Conservation (phyloP, 2,797 vertebrate species). For the Amazona finschi region DNA sequence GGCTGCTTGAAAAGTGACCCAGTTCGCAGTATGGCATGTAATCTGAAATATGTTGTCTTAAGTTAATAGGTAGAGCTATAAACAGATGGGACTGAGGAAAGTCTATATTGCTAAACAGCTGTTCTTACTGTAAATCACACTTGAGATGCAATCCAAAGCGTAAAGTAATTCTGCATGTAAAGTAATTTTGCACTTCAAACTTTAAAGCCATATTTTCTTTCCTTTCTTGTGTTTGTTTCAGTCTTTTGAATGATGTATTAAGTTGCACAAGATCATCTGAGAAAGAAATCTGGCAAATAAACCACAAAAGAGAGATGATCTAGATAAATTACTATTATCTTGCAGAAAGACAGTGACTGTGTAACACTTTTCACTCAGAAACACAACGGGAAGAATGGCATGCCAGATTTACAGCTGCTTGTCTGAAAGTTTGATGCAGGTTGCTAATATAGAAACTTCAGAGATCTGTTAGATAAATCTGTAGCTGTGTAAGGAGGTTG, state of each 20-base stretch:
- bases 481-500: background rate
- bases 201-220: constrained; percentile 10
- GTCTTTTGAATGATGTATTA: background rate
- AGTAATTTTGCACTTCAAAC: background rate
- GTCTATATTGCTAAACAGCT: background rate
- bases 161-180: background rate
- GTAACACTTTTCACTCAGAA: background rate
- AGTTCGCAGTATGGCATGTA: background rate
- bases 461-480: background rate
- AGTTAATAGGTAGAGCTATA: background rate
- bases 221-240: background rate
- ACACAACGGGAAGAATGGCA: background rate
- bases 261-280: background rate
- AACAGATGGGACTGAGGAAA: background rate
- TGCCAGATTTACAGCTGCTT: background rate
- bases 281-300: background rate
- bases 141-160: background rate
- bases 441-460: background rate
- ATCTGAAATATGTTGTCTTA: background rate
- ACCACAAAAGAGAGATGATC: background rate
- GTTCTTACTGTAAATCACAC: background rate
- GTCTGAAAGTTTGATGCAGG: background rate
- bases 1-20: background rate
- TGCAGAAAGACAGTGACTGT: background rate
- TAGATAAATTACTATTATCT: background rate